Base-by-base conservation (phyloP, 2,888 invertebrate genomes). In the Perizoma flavofasciatum region DNA sequence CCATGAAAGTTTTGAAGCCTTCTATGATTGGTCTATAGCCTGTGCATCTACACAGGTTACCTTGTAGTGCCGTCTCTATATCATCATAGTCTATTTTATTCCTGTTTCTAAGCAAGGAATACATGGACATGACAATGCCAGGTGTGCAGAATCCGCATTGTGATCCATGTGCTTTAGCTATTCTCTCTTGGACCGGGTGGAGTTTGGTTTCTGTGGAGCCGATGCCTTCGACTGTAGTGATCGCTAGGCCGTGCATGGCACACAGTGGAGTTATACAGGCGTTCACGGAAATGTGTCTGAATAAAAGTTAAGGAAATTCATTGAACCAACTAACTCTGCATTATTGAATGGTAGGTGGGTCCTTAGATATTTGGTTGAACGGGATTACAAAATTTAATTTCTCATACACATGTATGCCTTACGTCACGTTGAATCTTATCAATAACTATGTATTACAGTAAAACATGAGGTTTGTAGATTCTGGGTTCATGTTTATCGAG, bases 111-210 rank as follows among this genome's bases (percentile, higher is more conserved):
- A 98, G 86, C 45, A 98, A 89, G 0, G 97, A 93, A 77, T 98
- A 98, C 97, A 98, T 98, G 0, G 98, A 98, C 98, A 99, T 99
- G 0, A 99, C 97, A 65, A 99, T 97, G 35, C 98, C 98, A 0
- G 98, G 98, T 0, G 98, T 98, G 74, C 98, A 98, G 82, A 97
- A 98, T 0, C 98, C 98, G 80, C 98, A 98, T 84, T 98, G 98
- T 0, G 98, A 97, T 0, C 98, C 98, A 77, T 98, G 98, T 0
- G 97, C 94, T 86, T 96, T 96, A 0, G 97, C 97, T 66, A 98
- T 94, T 67, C 97, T 92, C 76, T 97, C 97, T 89, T 98, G 98
- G 0, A 96, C 96, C 0, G 98, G 96, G 84, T 98, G 98, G 33
- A 98, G 89, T 61, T 93, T 94, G 2, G 95, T 95, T 82, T 93